Evolutionary conservation across 1,140 invertebrate species (phyloP).

Genomic region (Daktulosphaira vitifoliae): DNA sequence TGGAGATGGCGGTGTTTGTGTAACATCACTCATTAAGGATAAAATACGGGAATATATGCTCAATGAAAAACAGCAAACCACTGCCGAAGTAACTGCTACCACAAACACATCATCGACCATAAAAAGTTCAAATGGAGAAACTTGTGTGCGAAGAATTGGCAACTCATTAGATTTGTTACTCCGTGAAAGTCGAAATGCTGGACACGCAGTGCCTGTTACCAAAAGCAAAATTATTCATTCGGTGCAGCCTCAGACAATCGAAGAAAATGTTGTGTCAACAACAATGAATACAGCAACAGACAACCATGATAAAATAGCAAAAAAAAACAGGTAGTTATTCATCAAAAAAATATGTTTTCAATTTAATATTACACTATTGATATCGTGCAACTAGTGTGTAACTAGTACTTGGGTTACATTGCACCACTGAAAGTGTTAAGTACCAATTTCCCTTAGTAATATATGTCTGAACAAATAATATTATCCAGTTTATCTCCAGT

Average conservation of each 20-base stretch:
- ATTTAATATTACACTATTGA: too few relatives aligned
- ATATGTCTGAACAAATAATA: too few relatives aligned
- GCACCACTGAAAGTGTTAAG: too few relatives aligned
- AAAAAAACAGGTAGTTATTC: too few relatives aligned
- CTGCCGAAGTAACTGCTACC: not conserved
- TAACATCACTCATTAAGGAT: slow-evolving; percentile 36
- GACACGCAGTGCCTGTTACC: slow-evolving; percentile 14
- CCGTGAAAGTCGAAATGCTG: slow-evolving; percentile 22
- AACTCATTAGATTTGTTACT: slow-evolving; percentile 31
- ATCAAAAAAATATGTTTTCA: too few relatives aligned
- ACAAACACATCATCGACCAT: not conserved
- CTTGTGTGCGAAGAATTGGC: slow-evolving; percentile 30
- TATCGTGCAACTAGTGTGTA: too few relatives aligned
- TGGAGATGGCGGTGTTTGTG: slow-evolving; percentile 32
- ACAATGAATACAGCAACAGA: not conserved
- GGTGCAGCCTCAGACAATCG: not conserved
- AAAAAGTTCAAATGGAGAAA: not conserved
- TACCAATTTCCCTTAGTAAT: too few relatives aligned
- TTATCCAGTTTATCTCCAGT: too few relatives aligned
- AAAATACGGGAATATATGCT: slow-evolving; percentile 37
- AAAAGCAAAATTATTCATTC: not conserved
- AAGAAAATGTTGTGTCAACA: not conserved
- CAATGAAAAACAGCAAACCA: slow-evolving; percentile 14
- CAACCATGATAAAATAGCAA: not conserved
- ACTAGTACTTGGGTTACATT: too few relatives aligned